phyloP scores from a whole-genome alignment of 2,113 vertebrate genomes.

The Mesitornis unicolor region DNA sequence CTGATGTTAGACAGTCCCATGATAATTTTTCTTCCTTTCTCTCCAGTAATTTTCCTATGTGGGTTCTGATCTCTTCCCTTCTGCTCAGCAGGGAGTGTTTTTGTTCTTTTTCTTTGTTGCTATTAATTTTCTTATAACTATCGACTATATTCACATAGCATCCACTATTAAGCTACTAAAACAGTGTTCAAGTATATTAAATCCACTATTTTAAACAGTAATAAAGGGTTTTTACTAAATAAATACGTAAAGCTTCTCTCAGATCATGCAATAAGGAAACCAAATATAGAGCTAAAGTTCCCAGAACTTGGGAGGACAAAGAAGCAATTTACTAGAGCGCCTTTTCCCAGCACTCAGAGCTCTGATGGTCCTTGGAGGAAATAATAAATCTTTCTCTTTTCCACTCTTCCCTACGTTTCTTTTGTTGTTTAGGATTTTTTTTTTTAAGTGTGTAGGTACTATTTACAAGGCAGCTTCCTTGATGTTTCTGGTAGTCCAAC shows the following conservation, averaged over 20 bases:
- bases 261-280: not conserved
- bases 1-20: not conserved
- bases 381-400: slow-evolving; percentile 27
- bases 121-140: not conserved
- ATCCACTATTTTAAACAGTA: not conserved
- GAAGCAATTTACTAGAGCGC: not conserved
- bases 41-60: not conserved
- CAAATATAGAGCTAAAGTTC: not conserved
- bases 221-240: not conserved
- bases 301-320: slow-evolving; percentile 23
- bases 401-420: not conserved
- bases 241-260: not conserved
- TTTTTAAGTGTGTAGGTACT: not conserved
- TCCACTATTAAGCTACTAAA: not conserved
- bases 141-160: not conserved
- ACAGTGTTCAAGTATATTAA: not conserved
- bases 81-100: not conserved
- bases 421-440: not conserved
- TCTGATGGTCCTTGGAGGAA: slow-evolving; percentile 5
- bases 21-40: not conserved
- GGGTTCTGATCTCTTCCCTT: not conserved
- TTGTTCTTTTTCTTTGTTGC: not conserved
- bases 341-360: not conserved
- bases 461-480: slow-evolving; percentile 18
- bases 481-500: slow-evolving; percentile 16